Percentiles rank a stretch among this genome's conserved stretches.
Evolutionary conservation across 2,888 invertebrate genomes (phyloP).

Genomic region (Macrostomum cliftonense): DNA sequence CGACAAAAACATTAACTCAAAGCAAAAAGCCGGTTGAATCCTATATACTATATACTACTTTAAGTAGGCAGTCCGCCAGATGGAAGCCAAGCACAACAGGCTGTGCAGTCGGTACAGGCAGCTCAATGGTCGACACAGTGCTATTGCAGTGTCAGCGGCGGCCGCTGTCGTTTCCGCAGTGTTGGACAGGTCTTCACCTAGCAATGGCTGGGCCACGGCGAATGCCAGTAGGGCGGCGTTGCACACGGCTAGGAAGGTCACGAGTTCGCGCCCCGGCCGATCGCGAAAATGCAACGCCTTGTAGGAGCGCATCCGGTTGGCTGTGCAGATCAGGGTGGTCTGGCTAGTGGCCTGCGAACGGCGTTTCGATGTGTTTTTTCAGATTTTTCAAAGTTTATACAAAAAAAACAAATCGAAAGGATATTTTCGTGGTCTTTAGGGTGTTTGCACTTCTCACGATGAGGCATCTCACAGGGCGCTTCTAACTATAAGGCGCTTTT

Average conservation of each 20-base stretch:
- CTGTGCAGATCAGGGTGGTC: slow-evolving; percentile 74
- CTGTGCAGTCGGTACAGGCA: slow-evolving; percentile 89
- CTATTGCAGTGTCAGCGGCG: slow-evolving; percentile 76
- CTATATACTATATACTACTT: too few relatives aligned
- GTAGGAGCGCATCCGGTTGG: slow-evolving; percentile 67
- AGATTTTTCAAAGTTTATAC: too few relatives aligned
- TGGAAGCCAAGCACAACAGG: slow-evolving; percentile 74
- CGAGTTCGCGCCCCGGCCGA: slow-evolving; percentile 81
- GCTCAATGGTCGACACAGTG: slow-evolving; percentile 74
- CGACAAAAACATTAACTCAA: too few relatives aligned
- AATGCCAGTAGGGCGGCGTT: slow-evolving; percentile 64
- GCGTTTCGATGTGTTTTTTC: too few relatives aligned
- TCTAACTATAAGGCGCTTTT: too few relatives aligned
- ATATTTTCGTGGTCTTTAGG: too few relatives aligned
- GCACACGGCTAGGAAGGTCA: slow-evolving; percentile 79
- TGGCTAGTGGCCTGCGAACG: slow-evolving; percentile 57
- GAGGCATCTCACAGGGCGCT: too few relatives aligned
- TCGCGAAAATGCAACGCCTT: slow-evolving; percentile 74
- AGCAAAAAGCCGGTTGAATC: too few relatives aligned
- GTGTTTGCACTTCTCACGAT: too few relatives aligned
- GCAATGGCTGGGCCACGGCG: too few relatives aligned
- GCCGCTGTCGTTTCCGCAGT: slow-evolving; percentile 60
- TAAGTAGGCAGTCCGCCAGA: slow-evolving; percentile 74
- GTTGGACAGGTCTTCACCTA: too few relatives aligned
- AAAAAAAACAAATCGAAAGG: too few relatives aligned